Evolutionary conservation across 2,113 vertebrate genomes (phyloP), one percentile per base, ranked within the genome.

Genomic region (Etheostoma cragini): DNA sequence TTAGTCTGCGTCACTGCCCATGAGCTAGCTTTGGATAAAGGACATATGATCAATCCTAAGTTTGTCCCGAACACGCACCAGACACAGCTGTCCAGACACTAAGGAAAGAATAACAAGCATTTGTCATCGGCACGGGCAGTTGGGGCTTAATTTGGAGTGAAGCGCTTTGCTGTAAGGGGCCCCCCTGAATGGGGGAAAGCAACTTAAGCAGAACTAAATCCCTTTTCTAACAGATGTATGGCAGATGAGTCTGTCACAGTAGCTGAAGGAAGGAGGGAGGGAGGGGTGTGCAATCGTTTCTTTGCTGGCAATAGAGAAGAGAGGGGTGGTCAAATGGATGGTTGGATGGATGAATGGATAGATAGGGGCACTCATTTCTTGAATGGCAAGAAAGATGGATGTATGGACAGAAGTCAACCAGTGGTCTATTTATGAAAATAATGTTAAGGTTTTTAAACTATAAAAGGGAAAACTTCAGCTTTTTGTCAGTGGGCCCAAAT

Each of bases 131-230:
- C 78, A 17, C 52, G 58, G 69, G 60, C 66, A 35, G 69, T 76
- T 63, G 3, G 30, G 81, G 85, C 88, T 88, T 90, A 91, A 76
- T 83, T 69, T 82, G 71, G 68, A 88, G 80, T 15, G 73, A 70
- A 81, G 62, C 30, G 33, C 63, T 81, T 72, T 76, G 66, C 86
- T 76, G 77, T 64, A 64, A 82, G 82, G 76, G 60, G 35, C 54
- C 76, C 77, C 79, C 67, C 64, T 70, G 82, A 89, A 88, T 56
- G 66, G 83, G 65, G 16, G 69, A 89, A 90, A 91, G 80, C 79
- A 91, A 92, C 81, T 87, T 92, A 93, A 88, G 90, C 84, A 50
- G 83, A 91, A 83, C 88, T 92, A 94, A 93, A 93, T 92, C 92
- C 90, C 79, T 87, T 80, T 87, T 77, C 82, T 89, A 90, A 91